Evolutionary conservation across 53 echinoderm and acorn worm species (phyloP).

Genomic region (Luidia sarsii): DNA sequence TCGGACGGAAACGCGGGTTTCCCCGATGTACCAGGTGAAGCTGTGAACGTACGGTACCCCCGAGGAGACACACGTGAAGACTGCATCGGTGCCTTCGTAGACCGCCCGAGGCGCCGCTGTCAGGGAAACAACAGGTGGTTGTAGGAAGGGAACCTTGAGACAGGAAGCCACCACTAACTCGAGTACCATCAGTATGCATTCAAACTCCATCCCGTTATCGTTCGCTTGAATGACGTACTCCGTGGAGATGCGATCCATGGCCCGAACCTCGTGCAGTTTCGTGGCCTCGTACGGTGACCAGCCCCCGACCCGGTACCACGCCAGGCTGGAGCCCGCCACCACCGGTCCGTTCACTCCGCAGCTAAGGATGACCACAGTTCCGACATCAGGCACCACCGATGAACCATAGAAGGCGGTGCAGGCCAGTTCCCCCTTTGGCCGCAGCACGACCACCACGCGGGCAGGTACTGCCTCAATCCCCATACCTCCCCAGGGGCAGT

Average conservation of each 20-base stretch:
- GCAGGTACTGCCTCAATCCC: background rate
- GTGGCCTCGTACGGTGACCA: too few relatives aligned
- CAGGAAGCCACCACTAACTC: background rate
- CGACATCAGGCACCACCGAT: background rate
- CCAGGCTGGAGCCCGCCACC: background rate
- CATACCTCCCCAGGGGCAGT: background rate
- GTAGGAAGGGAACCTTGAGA: background rate
- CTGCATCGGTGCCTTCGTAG: constrained; percentile 29
- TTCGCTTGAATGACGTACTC: background rate
- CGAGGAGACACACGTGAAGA: constrained; percentile 27
- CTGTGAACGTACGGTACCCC: constrained; percentile 15
- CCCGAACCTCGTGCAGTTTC: too few relatives aligned
- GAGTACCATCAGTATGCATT: background rate
- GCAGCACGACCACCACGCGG: background rate
- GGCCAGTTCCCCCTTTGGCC: background rate
- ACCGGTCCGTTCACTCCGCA: background rate
- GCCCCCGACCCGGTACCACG: background rate
- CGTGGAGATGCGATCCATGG: background rate
- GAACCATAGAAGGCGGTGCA: background rate
- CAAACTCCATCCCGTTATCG: constrained; percentile 6
- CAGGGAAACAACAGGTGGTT: constrained; percentile 4
- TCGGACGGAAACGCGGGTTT: background rate
- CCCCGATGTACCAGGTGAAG: constrained; percentile 24
- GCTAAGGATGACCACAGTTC: background rate
- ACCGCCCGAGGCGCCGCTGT: background rate